Base-by-base conservation (phyloP, 2,113 vertebrate genomes). In the Ptilorrhoa leucosticta region DNA sequence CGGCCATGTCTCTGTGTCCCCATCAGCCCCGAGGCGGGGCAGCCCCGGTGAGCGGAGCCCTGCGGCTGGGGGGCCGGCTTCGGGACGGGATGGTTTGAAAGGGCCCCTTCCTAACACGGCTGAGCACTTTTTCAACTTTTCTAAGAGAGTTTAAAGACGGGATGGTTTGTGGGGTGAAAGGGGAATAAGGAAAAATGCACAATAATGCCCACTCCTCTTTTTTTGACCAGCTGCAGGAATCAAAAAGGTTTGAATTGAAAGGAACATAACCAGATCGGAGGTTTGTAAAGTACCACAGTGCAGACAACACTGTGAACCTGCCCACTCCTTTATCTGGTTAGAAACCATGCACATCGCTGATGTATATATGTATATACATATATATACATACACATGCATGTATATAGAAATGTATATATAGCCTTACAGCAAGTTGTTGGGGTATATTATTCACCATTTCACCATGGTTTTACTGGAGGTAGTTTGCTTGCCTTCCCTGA, bases 1-100 rank as follows among this genome's bases (percentile, higher is more conserved):
- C 1, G 0, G 9, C 72, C 54, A 4, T 0, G 9, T 65, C 50
- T 47, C 40, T 1, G 47, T 5, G 11, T 6, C 27, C 42, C 28
- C 63, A 1, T 11, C 15, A 19, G 56, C 42, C 13, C 11, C 22
- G 19, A 24, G 20, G 6, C 30, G 63, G 22, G 33, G 15, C 64
- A 26, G 53, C 44, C 27, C 13, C 23, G n/a, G 45, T 8, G 15
- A 37, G 76, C 40, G 16, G 35, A 40, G 40, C 28, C 44, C 35
- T 9, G 28, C 0, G 3, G 16, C 40, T 66, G 15, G 7, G 12
- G 51, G 8, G 31, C 7, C 44, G 7, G 4, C 30, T 21, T 9
- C 0, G 6, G 40, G 65, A 44, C 16, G n/a, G n/a, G 15, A 14
- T 53, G 66, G n/a, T 20, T 20, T 31, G 40, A 28, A 65, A 86